Percentiles rank a stretch among this genome's conserved stretches.
phyloP scores from a whole-genome alignment of 2,888 invertebrate genomes.

The Tortricodes alternella region DNA sequence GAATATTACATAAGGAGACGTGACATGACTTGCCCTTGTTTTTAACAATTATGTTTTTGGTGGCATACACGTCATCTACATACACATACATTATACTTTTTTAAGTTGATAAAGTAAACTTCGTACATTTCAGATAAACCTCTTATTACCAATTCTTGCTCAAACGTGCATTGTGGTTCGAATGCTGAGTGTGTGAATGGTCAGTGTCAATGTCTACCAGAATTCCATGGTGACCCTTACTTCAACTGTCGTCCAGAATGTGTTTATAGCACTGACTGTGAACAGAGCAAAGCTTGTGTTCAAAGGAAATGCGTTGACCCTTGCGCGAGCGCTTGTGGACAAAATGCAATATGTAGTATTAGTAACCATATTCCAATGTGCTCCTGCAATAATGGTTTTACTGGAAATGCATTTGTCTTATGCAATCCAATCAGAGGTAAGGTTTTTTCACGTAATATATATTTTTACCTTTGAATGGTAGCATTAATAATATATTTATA shows the following conservation, averaged over 20 bases:
- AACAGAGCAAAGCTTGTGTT: conserved; percentile 86
- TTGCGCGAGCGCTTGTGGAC: conserved; percentile 87
- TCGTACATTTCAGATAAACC: conserved; percentile 60
- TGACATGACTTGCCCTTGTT: no score
- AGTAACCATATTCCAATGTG: conserved; percentile 87
- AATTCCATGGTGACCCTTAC: conserved; percentile 89
- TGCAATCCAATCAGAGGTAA: conserved; percentile 83
- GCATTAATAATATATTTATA: background rate
- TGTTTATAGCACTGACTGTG: conserved; percentile 88
- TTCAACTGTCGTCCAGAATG: conserved; percentile 90
- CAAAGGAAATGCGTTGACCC: conserved; percentile 89
- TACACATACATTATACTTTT: background rate
- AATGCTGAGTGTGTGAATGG: conserved; percentile 86
- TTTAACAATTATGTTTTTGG: no score
- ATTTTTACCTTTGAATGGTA: no score
- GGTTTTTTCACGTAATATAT: background rate
- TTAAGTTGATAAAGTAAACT: conserved; percentile 4
- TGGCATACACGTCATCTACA: background rate
- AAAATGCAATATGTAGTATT: conserved; percentile 82
- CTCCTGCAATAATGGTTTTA: conserved; percentile 84
- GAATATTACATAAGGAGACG: no score
- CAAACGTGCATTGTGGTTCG: conserved; percentile 86
- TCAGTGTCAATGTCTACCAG: conserved; percentile 87
- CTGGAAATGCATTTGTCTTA: conserved; percentile 81
- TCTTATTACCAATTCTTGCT: conserved; percentile 83